Evolutionary conservation across 2,113 vertebrate genomes (phyloP), one percentile per base, ranked within the genome.

Genomic region (Chaenocephalus aceratus): DNA sequence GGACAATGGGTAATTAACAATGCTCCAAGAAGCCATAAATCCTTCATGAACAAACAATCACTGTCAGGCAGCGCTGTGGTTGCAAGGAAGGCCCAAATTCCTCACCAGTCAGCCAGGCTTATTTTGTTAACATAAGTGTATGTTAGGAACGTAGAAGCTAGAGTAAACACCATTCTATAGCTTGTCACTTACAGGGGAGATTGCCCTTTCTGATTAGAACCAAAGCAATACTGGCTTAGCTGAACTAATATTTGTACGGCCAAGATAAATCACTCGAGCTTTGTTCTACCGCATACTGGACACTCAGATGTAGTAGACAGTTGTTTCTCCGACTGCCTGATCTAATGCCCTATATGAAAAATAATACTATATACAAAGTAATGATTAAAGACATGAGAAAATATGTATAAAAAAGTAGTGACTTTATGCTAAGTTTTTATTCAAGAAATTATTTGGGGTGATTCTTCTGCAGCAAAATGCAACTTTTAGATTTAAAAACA

Each of bases 161-260:
- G 91, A 83, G 82, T 87, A 94, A 93, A 94, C 90, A 89, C 66
- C 61, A 61, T 86, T 92, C 77, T 87, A 67, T 67, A 71, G 79
- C 82, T 87, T 92, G 93, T 92, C 91, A 93, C 34, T 79, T 83
- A 83, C 73, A 45, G 75, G 72, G 49, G 60, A 86, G 87, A 94
- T 90, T 30, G 56, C 57, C 51, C 75, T 64, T 44, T 83, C 86
- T 87, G 93, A 93, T 94, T 94, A 86, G 77, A 83, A 82, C 34
- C 46, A 69, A 56, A 85, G 84, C 70, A 91, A 86, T 77, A 82
- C 75, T 64, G 86, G 80, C 80, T 94, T 86, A 91, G 84, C 85
- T 91, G 89, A 92, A 88, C 92, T 92, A 94, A 94, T 94, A 95
- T 94, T 93, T 94, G 91, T 62, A 72, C 69, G 77, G 75, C 76